Evolutionary conservation across 64 coral and sea anemone species (phyloP).

Genomic region (Stylophora pistillata): DNA sequence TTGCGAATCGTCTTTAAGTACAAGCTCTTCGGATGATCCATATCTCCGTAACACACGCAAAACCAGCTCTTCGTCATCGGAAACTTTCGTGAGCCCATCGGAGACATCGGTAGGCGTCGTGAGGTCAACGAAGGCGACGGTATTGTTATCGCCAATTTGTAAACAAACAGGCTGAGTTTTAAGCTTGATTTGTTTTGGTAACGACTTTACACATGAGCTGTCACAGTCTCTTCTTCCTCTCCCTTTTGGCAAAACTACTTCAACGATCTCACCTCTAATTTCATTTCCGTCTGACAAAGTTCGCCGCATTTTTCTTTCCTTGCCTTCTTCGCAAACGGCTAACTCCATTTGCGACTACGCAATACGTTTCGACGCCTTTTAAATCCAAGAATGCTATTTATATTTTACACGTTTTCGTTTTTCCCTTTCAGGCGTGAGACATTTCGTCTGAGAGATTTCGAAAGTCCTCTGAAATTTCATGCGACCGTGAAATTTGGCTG

Average conservation of each 20-base stretch:
- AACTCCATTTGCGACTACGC: conserved; percentile 11
- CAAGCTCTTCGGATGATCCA: too few species aligned
- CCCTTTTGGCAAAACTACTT: neutral
- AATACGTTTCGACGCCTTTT: neutral
- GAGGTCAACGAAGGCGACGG: neutral
- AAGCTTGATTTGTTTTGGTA: neutral
- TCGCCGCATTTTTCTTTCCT: neutral
- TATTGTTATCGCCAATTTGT: neutral
- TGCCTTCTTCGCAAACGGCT: neutral
- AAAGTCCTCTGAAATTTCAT: neutral
- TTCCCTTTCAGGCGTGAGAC: neutral
- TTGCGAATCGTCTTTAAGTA: too few species aligned
- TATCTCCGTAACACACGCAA: too few species aligned
- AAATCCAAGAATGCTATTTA: neutral
- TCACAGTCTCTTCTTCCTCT: neutral
- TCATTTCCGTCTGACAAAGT: neutral
- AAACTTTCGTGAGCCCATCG: conserved; percentile 23
- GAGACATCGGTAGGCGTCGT: neutral
- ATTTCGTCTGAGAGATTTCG: neutral
- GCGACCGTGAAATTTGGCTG: neutral
- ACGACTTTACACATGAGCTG: neutral
- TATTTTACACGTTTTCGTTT: conserved; percentile 5
- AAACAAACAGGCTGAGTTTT: conserved; percentile 16
- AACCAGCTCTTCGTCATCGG: neutral
- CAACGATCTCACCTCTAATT: conserved; percentile 6